Evolutionary conservation across 2,113 vertebrate species (phyloP), one percentile per base, ranked within the genome.

Genomic region (Elephas maximus): DNA sequence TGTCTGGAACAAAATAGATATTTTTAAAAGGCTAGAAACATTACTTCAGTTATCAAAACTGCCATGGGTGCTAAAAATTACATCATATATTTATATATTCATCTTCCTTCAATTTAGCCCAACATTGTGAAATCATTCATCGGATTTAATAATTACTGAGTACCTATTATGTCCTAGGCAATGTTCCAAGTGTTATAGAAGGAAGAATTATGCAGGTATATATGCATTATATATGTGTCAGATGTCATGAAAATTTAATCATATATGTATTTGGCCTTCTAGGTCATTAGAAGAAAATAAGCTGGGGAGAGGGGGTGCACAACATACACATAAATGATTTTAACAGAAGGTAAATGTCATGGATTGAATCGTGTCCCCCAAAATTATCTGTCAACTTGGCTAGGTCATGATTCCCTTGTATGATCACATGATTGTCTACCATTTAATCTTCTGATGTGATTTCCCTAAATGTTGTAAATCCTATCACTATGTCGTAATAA

Each of bases 61-160:
- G 10, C 37, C 37, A 83, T 96, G 33, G 67, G 85, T 41, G 85
- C n/a, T 91, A 86, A 93, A 85, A 90, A 94, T 28, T 76, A 12
- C 63, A 93, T 91, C 14, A 33, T 69, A 67, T 8, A 37, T 77
- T 97, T 84, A 90, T 84, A 90, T 79, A 65, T 88, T 30, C n/a
- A 88, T 60, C 96, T 23, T 92, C 65, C 48, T 96, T 93, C 62
- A 89, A 3, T 86, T 90, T 90, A 78, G 44, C 82, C 15, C 37
- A 45, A 90, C 20, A 90, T 87, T n/a, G 44, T 87, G 48, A 6
- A 80, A 60, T 90, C 51, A 74, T n/a, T 97, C 62, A 74, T 71
- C 48, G n/a, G 37, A 81, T 78, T 95, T 91, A 85, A 82, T 91
- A 85, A 93, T 97, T 97, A 92, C 69, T 94, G 89, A 93, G 62